Conservation (phyloP, 2,888 invertebrate genomes). For the Pyralis farinalis region DNA sequence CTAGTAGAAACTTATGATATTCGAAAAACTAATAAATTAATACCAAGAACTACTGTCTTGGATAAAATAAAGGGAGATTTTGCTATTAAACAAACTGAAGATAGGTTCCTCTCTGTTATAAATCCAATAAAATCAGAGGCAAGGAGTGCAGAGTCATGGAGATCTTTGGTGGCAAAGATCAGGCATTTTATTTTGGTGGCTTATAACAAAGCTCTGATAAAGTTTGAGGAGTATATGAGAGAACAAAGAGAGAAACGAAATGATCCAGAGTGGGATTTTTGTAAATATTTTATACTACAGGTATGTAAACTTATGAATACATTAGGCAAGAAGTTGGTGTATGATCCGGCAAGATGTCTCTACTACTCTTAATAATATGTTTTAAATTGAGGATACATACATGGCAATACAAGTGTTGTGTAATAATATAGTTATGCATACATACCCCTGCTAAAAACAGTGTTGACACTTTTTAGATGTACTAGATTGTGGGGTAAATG, state of each 20-base stretch:
- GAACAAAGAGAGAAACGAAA: slow-evolving; percentile 94
- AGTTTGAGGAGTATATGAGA: slow-evolving; percentile 94
- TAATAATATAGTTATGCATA: no score
- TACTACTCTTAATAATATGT: no score
- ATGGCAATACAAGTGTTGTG: no score
- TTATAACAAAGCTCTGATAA: slow-evolving; percentile 91
- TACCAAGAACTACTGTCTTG: slow-evolving; percentile 95
- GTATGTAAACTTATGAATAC: no score
- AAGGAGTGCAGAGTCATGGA: slow-evolving; percentile 94
- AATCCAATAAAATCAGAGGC: slow-evolving; percentile 95
- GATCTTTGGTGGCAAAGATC: slow-evolving; percentile 90
- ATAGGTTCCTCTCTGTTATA: slow-evolving; percentile 93
- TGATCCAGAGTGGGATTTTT: slow-evolving; percentile 96
- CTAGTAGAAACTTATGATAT: slow-evolving; percentile 95
- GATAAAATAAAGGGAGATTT: slow-evolving; percentile 98
- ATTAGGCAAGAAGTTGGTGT: no score
- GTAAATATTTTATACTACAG: slow-evolving; percentile 95
- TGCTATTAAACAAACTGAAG: slow-evolving; percentile 91
- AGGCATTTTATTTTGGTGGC: slow-evolving; percentile 91
- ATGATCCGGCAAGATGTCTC: no score
- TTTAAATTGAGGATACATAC: no score
- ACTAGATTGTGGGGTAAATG: no score
- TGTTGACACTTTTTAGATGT: no score
- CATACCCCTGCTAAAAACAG: no score
- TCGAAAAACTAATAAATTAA: slow-evolving; percentile 93